phyloP scores from a whole-genome alignment of 2,888 invertebrate genomes.

The Acheta domesticus region DNA sequence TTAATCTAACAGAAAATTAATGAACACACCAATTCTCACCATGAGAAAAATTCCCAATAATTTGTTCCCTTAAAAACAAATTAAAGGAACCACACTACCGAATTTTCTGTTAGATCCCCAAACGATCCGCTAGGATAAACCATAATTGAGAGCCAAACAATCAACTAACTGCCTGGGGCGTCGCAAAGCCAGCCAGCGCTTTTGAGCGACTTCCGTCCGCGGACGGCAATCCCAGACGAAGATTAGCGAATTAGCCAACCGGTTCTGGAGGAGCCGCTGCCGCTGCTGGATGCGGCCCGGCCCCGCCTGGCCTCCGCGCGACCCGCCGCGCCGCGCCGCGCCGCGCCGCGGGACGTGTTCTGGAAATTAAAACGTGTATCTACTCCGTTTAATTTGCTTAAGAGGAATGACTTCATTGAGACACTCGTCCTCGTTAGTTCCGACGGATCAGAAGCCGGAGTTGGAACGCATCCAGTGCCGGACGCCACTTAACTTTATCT shows the following conservation, averaged over 20 bases:
- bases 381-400: slow-evolving; percentile 9
- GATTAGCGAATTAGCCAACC: slow-evolving; percentile 9
- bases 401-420: slow-evolving; percentile 18
- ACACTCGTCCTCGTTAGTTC: background rate
- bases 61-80: too few species aligned
- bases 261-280: background rate
- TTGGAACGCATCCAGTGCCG: background rate
- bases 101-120: too few species aligned
- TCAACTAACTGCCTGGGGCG: background rate
- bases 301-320: background rate
- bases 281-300: background rate
- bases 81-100: too few species aligned
- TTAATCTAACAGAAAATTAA: too few species aligned
- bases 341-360: background rate
- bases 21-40: too few species aligned
- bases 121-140: too few species aligned
- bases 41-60: too few species aligned
- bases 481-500: background rate
- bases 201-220: background rate
- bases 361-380: slow-evolving; percentile 10
- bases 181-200: background rate
- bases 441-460: background rate
- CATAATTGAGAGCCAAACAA: too few species aligned
- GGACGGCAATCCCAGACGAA: background rate
- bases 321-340: background rate